A percentile compares a stretch with the other conserved stretches of the same genome.
Evolutionary conservation across 2,797 vertebrate genomes (phyloP).

Genomic region (Anabacerthia variegaticeps): DNA sequence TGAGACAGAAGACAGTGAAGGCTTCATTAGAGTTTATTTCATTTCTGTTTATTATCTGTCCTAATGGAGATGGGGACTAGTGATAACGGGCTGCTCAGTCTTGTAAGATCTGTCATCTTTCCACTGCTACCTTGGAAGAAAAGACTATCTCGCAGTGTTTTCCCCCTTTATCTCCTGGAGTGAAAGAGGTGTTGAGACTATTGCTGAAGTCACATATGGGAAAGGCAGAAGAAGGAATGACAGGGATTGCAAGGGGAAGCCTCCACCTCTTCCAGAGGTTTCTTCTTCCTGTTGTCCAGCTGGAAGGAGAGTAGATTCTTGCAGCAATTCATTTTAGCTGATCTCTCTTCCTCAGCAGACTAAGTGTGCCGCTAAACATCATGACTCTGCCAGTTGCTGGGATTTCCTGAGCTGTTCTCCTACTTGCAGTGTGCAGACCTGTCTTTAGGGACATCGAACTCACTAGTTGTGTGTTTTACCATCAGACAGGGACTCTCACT

Average conservation of each 20-base stretch:
- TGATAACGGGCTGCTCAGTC: neutral
- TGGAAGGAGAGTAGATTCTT: neutral
- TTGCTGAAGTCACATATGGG: neutral
- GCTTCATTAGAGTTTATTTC: neutral
- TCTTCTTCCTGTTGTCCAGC: neutral
- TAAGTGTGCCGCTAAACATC: neutral
- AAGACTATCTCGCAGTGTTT: neutral
- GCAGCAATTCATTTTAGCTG: neutral
- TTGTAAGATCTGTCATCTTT: neutral
- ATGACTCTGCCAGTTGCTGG: neutral
- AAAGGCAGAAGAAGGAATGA: neutral
- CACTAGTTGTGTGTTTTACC: neutral
- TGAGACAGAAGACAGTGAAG: neutral
- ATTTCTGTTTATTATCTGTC: neutral
- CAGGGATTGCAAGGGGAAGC: neutral
- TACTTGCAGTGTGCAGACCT: fast-evolving
- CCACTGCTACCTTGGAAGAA: neutral
- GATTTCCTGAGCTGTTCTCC: neutral
- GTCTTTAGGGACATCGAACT: neutral
- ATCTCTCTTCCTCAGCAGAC: neutral
- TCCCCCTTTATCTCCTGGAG: neutral
- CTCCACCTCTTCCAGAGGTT: neutral
- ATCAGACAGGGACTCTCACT: neutral
- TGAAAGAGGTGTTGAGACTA: neutral
- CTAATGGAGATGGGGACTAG: neutral